Conservation (phyloP, 2,113 vertebrate genomes). For the Chascanopsetta lugubris region DNA sequence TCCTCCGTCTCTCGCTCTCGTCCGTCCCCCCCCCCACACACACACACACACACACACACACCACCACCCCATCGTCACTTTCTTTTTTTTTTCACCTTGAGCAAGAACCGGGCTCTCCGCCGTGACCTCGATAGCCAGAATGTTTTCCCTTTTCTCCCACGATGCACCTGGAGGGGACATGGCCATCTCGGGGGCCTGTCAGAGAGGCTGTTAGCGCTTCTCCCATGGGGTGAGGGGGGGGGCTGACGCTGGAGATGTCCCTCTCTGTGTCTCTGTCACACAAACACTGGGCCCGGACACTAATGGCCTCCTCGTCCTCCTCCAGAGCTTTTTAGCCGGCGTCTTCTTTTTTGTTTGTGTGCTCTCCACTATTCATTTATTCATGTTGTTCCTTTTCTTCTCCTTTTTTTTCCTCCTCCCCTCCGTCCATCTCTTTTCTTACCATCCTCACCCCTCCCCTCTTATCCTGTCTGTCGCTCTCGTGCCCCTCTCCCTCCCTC, state of each 20-base stretch:
- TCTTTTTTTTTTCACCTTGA: slow-evolving; percentile 65
- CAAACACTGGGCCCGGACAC: slow-evolving; percentile 70
- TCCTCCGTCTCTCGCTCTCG: slow-evolving; percentile 20
- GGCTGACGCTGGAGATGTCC: slow-evolving; percentile 72
- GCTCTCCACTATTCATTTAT: slow-evolving; percentile 75
- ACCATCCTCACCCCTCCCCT: slow-evolving; percentile 3
- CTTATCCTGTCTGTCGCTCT: slow-evolving; percentile 8
- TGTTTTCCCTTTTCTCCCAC: slow-evolving; percentile 77
- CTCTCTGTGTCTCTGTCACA: slow-evolving; percentile 70
- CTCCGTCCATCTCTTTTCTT: slow-evolving; percentile 4
- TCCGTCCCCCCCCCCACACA: slow-evolving; percentile 1
- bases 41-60: too few relatives aligned
- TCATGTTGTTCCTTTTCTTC: slow-evolving; percentile 71
- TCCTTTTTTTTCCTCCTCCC: slow-evolving; percentile 36
- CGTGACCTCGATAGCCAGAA: slow-evolving; percentile 73
- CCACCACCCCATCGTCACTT: slow-evolving; percentile 53
- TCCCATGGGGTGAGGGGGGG: slow-evolving; percentile 72
- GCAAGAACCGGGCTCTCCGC: slow-evolving; percentile 47
- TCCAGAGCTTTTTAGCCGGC: slow-evolving; percentile 76
- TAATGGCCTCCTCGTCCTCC: slow-evolving; percentile 80
- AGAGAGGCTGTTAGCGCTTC: slow-evolving; percentile 75
- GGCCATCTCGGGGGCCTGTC: slow-evolving; percentile 77
- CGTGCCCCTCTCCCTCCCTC: neutral
- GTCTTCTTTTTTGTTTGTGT: slow-evolving; percentile 73
- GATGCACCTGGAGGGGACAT: slow-evolving; percentile 77